Evolutionary conservation across 1,140 invertebrate species (phyloP), one percentile per base, ranked within the genome.

Genomic region (Gryllus bimaculatus): DNA sequence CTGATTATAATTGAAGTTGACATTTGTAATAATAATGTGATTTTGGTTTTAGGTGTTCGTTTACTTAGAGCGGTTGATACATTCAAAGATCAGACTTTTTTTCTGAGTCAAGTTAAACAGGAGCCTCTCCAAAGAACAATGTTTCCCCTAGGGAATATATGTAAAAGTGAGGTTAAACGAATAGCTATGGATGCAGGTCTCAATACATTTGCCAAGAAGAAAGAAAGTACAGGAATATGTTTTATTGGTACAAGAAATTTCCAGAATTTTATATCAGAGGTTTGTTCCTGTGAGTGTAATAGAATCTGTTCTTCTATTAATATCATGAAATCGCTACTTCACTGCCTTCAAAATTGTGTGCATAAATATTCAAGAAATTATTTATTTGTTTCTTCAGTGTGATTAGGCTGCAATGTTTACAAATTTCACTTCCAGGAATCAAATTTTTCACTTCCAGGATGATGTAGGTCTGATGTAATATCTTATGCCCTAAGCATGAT

Each of bases 61-160:
- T 85, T 99, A 79, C 84, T 97, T 12, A 88, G 89, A 84, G 92
- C 95, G 8, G 82, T 82, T 73, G 97, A 99, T 86, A 83, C 83
- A 73, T 85, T 86, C 26, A 99, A 99, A 88, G 98, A 99, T 86
- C 98, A 99, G 88, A 98, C 96, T 21, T 96, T 98, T 83, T 99
- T 99, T 84, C 85, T 99, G 21, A 93, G 92, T 80, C 95, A 96
- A 87, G 90, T 99, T 48, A 85, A 90, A 73, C 94, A 96, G 84
- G 84, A 89, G 79, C 87, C 96, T 8, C 87, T 99, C 15, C 88
- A 89, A 82, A 90, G 87, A 84, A 93, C 94, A 73, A 93, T 99
- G 90, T 99, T 99, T 88, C 97, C 98, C 15, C 81, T 99, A 74
- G 96, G 95, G 48, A 86, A 90, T 77, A 84, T 94, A 49, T 83